Percentiles rank a stretch among this genome's conserved stretches.
Conservation (phyloP, 64 coral and sea anemone genomes). For the Actinia tenebrosa region DNA sequence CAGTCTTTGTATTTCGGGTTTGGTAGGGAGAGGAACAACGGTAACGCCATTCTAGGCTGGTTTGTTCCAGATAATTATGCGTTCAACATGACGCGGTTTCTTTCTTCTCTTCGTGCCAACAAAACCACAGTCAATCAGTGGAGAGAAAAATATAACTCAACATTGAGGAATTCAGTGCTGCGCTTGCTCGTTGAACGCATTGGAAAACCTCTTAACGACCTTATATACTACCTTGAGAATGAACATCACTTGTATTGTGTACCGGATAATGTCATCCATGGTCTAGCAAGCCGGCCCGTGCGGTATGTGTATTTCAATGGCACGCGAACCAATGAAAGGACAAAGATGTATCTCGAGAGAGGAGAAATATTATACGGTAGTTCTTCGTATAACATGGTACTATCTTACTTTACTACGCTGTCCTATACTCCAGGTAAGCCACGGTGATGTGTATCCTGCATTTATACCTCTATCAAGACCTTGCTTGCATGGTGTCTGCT, state of each 20-base stretch:
- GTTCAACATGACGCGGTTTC: constrained; percentile 7
- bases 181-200: constrained; percentile 25
- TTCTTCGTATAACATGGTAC: constrained; percentile 25
- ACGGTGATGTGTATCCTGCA: too few relatives aligned
- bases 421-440: constrained; percentile 35
- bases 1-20: constrained; percentile 2
- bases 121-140: neutral
- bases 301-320: constrained; percentile 45
- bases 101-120: neutral
- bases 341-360: constrained; percentile 7
- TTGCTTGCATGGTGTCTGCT: too few relatives aligned
- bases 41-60: constrained; percentile 4
- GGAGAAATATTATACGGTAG: constrained; percentile 42
- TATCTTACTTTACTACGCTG: constrained; percentile 49
- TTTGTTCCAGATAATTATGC: neutral
- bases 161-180: neutral
- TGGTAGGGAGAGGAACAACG: neutral
- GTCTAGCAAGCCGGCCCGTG: constrained; percentile 47
- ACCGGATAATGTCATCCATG: constrained; percentile 41
- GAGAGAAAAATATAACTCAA: constrained; percentile 29
- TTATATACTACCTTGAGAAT: constrained; percentile 39
- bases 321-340: constrained; percentile 20
- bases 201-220: constrained; percentile 28
- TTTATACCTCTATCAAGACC: too few relatives aligned
- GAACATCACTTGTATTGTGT: constrained; percentile 47